These are phyloP conservation scores for Poliocrania exsul DNA, from an alignment of 2,797 vertebrate species.

Conservation along the genomic window DNA sequence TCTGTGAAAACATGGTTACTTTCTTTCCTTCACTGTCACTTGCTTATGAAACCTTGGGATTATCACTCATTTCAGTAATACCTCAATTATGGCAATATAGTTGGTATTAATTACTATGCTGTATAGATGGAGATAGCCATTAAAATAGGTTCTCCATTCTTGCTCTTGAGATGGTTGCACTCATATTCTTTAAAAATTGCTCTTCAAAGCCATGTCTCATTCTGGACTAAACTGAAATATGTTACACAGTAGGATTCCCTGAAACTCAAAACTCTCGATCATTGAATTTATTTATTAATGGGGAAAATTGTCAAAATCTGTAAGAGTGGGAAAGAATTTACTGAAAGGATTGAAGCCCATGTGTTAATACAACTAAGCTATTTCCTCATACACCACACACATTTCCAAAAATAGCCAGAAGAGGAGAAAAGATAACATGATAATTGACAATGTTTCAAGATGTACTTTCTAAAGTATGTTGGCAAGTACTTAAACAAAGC, in stretches of 20 bases:
- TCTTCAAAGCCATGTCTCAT: not conserved
- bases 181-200: not conserved
- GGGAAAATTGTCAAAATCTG: not conserved
- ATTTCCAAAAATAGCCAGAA: constrained; percentile 31
- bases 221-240: not conserved
- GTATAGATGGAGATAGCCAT: not conserved
- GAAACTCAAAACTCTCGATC: not conserved
- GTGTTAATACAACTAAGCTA: not conserved
- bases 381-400: not conserved
- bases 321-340: not conserved
- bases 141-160: not conserved
- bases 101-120: not conserved
- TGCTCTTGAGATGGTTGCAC: not conserved
- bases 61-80: not conserved
- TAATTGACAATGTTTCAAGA: constrained; percentile 37
- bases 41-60: not conserved
- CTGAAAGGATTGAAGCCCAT: not conserved
- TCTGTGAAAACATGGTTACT: not conserved
- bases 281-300: not conserved
- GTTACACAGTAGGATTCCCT: not conserved
- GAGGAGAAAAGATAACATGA: not conserved
- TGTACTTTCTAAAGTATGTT: constrained; percentile 6
- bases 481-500: constrained; percentile 26
- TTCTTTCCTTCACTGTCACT: not conserved
- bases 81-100: not conserved